A percentile compares a stretch with the other conserved stretches of the same genome.
These are phyloP conservation scores for Apamea sordens DNA, from an alignment of 2,888 invertebrate species.

Conservation along the genomic window DNA sequence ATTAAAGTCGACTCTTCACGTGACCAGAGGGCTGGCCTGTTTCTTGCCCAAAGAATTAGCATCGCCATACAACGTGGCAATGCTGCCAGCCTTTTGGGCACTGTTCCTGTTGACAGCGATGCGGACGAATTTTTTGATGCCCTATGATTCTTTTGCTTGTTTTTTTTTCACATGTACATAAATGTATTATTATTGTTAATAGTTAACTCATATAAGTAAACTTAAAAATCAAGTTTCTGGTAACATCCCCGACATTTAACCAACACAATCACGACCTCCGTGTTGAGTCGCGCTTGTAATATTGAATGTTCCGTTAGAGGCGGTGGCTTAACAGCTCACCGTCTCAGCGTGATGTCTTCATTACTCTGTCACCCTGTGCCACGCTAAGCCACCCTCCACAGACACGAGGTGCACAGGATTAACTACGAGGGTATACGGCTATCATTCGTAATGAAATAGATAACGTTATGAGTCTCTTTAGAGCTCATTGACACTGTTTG, in stretches of 20 bases:
- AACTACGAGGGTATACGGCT: not conserved
- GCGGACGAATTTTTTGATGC: too few relatives aligned
- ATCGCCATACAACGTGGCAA: too few relatives aligned
- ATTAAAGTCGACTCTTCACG: too few relatives aligned
- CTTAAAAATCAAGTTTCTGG: not conserved
- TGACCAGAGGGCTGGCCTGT: too few relatives aligned
- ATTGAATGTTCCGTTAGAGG: slow-evolving; percentile 28
- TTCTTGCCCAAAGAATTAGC: too few relatives aligned
- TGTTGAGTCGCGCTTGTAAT: slow-evolving; percentile 37
- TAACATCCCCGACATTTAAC: not conserved
- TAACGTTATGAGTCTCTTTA: not conserved
- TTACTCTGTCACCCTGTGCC: slow-evolving; percentile 40
- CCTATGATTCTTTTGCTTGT: too few relatives aligned
- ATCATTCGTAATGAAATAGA: not conserved
- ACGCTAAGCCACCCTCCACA: slow-evolving; percentile 40
- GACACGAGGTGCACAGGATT: slow-evolving; percentile 9
- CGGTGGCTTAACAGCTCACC: slow-evolving; percentile 28
- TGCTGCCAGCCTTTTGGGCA: too few relatives aligned
- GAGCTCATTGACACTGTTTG: not conserved
- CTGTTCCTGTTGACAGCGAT: too few relatives aligned
- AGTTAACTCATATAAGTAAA: not conserved
- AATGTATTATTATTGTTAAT: too few relatives aligned
- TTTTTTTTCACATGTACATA: too few relatives aligned
- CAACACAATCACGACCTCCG: not conserved
- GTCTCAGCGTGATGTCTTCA: slow-evolving; percentile 61